phyloP scores from a whole-genome alignment of 2,888 invertebrate genomes.

The Mimachlamys varia region DNA sequence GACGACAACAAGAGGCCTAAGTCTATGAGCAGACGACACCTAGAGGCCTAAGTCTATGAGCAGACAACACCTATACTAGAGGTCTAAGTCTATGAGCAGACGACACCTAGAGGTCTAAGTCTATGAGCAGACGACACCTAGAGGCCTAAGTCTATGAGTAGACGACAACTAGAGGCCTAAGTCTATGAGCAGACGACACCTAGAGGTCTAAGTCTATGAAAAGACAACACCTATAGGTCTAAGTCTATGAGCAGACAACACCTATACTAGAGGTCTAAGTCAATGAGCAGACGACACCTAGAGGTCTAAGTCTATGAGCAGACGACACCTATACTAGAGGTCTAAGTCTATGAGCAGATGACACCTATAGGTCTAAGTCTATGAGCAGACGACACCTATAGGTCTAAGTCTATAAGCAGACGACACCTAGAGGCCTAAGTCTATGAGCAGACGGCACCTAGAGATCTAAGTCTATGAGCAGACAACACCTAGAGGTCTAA shows the following conservation, averaged over 20 bases:
- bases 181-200: constrained; percentile 7
- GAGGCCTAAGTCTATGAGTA: background rate
- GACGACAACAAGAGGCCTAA: background rate
- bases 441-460: background rate
- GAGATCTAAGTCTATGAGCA: too few relatives aligned
- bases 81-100: constrained; percentile 3
- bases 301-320: background rate
- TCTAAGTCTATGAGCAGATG: constrained; percentile 20
- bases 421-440: background rate
- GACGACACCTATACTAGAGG: background rate
- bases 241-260: constrained; percentile 17
- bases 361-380: background rate
- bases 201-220: background rate
- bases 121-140: background rate
- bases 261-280: too few relatives aligned
- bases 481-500: background rate
- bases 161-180: background rate
- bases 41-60: background rate
- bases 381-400: background rate
- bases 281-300: background rate
- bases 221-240: background rate
- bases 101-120: background rate
- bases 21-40: constrained; percentile 7
- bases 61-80: background rate
- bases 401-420: background rate